Base-by-base conservation (phyloP, 2,797 vertebrate genomes). In the Oreonectes daqikongensis region DNA sequence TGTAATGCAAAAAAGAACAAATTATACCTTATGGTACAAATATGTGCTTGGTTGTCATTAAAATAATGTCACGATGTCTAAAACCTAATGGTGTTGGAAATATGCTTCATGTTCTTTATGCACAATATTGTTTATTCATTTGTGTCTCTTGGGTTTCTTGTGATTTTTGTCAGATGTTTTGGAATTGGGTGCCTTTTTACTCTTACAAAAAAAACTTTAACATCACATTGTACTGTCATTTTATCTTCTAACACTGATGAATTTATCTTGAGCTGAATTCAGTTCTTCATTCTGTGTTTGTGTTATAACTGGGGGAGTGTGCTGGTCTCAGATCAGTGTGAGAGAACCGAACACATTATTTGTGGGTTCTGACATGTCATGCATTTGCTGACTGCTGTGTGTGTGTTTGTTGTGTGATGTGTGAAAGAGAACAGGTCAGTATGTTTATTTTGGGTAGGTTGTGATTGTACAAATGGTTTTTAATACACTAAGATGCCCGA, bases 141-240 rank as follows among this genome's bases (percentile, higher is more conserved):
- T 28, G 20, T 26, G 9, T n/a, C 7, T 57, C 0, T 57, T 26
- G 20, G 28, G 48, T 38, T 38, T 38, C 50, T 75, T 75, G 61
- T 42, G 61, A 48, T 20, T 17, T 75, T 24, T 52, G 60, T 65
- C 35, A 32, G 72, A 66, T 57, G 22, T 66, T n/a, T n/a, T 35
- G 55, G 38, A 61, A 26, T 30, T 28, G 60, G 72, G 72, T 75
- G 73, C 73, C 73, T 75, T 75, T 75, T 14, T 57, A 40, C 63
- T n/a, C n/a, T n/a, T 75, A 8, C 20, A 44, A 30, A 30, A 30
- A 26, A 22, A 20, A n/a, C n/a, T n/a, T 48, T 53, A 63, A 63
- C 59, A 26, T 35, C 24, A 10, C 50, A 42, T 68, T 52, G 72
- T 55, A 66, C 63, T 44, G 63, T 75, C 35, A 42, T 28, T 44